Evolutionary conservation across 2,113 vertebrate species (phyloP).

Genomic region (Cephalopterus ornatus): DNA sequence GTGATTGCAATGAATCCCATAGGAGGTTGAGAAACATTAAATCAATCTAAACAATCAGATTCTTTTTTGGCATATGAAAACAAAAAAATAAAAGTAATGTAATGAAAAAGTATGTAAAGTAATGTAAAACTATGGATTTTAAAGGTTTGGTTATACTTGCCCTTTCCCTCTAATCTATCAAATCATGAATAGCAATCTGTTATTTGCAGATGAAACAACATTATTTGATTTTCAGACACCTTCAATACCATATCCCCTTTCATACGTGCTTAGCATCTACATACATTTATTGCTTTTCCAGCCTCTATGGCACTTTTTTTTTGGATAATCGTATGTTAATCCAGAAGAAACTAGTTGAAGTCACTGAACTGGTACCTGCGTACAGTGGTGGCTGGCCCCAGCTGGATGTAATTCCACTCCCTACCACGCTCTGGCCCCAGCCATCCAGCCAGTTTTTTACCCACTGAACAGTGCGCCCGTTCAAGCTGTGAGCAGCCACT

Average conservation of each 20-base stretch:
- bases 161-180: not conserved
- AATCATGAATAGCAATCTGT: not conserved
- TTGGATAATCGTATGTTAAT: not conserved
- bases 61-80: not conserved
- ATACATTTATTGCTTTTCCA: not conserved
- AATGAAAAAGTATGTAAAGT: not conserved
- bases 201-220: not conserved
- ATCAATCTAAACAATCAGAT: not conserved
- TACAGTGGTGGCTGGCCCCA: not conserved
- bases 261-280: not conserved
- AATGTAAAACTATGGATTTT: not conserved
- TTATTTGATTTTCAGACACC: not conserved
- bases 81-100: not conserved
- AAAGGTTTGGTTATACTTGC: not conserved
- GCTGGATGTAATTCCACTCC: not conserved
- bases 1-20: not conserved
- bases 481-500: fast-evolving
- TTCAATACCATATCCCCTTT: not conserved
- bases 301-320: not conserved
- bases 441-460: not conserved
- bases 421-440: fast-evolving
- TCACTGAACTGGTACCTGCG: not conserved
- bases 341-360: not conserved
- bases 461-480: fast-evolving
- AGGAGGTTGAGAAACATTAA: not conserved